Conservation (phyloP, 2,797 vertebrate species). For the Numenius phaeopus region DNA sequence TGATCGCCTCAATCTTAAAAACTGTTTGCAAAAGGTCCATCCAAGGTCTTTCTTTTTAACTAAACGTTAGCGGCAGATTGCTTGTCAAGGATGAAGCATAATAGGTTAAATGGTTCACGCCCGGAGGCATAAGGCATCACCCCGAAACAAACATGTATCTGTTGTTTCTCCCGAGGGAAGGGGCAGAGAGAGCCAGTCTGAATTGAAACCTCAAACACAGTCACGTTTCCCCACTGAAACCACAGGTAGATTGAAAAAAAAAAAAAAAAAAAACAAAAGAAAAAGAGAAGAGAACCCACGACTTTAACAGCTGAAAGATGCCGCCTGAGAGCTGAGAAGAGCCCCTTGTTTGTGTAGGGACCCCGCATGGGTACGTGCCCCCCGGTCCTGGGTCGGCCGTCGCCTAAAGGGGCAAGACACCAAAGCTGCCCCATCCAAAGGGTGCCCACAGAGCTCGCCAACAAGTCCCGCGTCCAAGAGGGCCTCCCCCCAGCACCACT, state of each 20-base stretch:
- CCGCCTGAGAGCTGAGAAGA: neutral
- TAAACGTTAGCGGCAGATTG: rapidly evolving
- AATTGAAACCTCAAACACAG: neutral
- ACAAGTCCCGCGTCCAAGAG: neutral
- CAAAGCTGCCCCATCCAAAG: neutral
- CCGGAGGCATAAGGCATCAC: neutral
- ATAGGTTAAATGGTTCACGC: neutral
- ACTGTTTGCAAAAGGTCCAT: neutral
- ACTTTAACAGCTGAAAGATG: neutral
- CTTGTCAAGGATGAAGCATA: neutral
- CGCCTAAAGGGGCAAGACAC: neutral
- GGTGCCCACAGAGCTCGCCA: neutral
- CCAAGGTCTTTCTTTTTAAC: neutral
- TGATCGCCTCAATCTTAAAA: neutral
- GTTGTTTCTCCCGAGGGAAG: neutral
- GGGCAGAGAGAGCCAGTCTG: neutral
- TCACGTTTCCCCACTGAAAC: neutral
- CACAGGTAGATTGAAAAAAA: neutral
- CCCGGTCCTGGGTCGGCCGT: neutral
- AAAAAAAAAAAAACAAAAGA: neutral
- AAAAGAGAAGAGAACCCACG: neutral
- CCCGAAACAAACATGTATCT: neutral
- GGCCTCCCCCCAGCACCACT: neutral
- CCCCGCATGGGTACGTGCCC: neutral
- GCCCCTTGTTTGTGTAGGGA: neutral